Evolutionary conservation across 1,140 invertebrate species (phyloP), one percentile per base, ranked within the genome.

Genomic region (Conopomorpha cramerella): DNA sequence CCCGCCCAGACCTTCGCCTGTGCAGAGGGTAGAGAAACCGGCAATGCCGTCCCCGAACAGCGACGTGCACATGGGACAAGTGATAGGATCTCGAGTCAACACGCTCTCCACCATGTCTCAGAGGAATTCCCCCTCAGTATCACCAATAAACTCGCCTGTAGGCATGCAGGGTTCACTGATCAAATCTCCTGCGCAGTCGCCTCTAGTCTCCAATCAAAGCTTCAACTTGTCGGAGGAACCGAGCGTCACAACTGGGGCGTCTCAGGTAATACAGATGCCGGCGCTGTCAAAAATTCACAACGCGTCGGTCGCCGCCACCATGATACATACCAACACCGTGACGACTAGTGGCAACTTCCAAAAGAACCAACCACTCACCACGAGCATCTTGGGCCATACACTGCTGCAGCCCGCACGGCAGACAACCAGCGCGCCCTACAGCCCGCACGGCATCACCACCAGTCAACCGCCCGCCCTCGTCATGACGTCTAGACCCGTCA

Each of bases 401-500:
- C 50, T 79, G 35, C 44, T 79, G 16, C 77, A 79, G 42, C 63
- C 74, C 16, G 55, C 55, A 2, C 60, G 72, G 38, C 70, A 77
- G 49, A 53, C 60, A 3, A 54, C 49, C 11, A 72, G 55, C 34
- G 55, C 81, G 35, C 63, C 79, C 17, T 77, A 81, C 43, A 80
- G 72, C 18, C 61, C 72, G 32, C 79, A 81, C 43, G 73, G 74
- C 35, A 70, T 77, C 10, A 77, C 68, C 39, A 60, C 68, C 25
- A 78, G 71, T 53, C 77, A 79, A 48, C 77, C 77, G 3, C 74
- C 77, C 8, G 74, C 74, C n/a, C 45, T 79, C 27, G 71, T 79
- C 8, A 79, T 79, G 77, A 78, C 68, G 16, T 70, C 77, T 10
- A 55, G 68, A 39, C 56, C 74, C 11, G 40, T 71, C 16, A 67